Percentiles rank a stretch among this genome's conserved stretches.
These are phyloP conservation scores for Cephus nigrinus DNA, from an alignment of 2,888 invertebrate genomes.

Conservation along the genomic window DNA sequence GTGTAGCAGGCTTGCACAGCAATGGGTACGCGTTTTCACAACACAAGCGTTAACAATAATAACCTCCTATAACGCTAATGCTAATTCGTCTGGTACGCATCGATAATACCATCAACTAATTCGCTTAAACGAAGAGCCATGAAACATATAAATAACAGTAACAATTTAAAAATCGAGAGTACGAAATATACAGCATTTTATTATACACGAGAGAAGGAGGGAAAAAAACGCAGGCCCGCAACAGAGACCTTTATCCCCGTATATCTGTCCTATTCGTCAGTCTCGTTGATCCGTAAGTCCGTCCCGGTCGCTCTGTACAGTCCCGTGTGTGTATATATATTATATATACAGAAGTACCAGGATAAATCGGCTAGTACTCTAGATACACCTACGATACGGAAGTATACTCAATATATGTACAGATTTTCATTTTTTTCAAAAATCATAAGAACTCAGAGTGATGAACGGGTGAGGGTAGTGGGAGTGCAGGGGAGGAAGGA, in stretches of 20 bases:
- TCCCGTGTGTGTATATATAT: background rate
- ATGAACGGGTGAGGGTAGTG: background rate
- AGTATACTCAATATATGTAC: background rate
- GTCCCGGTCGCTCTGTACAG: background rate
- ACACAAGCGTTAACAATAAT: conserved; percentile 59
- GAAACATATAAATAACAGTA: conserved; percentile 64
- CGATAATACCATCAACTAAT: conserved; percentile 33
- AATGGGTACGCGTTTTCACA: conserved; percentile 50
- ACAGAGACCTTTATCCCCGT: background rate
- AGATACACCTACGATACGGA: background rate
- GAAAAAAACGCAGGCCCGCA: background rate
- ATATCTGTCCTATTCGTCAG: background rate
- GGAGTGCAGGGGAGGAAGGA: background rate
- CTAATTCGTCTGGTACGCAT: conserved; percentile 40
- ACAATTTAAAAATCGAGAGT: conserved; percentile 51
- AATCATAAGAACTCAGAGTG: background rate
- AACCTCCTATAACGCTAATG: conserved; percentile 56
- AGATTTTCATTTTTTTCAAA: background rate
- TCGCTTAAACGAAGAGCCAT: conserved; percentile 27
- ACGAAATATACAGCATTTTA: conserved; percentile 62
- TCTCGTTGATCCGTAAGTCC: background rate
- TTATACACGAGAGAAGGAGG: conserved; percentile 39
- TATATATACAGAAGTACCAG: background rate
- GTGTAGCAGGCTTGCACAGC: conserved; percentile 49
- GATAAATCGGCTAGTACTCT: background rate